A percentile compares a stretch with the other conserved stretches of the same genome.
Conservation (phyloP, 2,888 invertebrate genomes). For the Caenorhabditis zanzibari region DNA sequence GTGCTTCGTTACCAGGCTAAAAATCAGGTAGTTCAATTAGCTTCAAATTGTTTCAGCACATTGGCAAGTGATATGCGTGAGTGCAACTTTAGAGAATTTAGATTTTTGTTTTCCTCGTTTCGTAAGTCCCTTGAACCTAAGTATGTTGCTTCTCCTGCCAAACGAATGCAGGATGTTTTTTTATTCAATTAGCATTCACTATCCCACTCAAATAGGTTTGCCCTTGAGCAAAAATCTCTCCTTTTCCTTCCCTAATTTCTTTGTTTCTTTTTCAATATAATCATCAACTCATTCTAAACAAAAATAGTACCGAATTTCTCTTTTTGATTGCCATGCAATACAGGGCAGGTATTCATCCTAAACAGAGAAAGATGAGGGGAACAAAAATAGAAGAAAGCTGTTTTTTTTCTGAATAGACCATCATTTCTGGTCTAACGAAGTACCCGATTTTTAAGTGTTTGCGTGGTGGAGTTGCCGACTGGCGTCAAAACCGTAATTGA, state of each 20-base stretch:
- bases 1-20: conserved; percentile 3
- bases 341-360: too few species aligned
- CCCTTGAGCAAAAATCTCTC: conserved; percentile 57
- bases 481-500: conserved; percentile 60
- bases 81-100: too few species aligned
- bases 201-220: conserved; percentile 45
- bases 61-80: too few species aligned
- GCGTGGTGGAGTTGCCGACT: conserved; percentile 36
- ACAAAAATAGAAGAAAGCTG: conserved; percentile 19
- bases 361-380: not conserved
- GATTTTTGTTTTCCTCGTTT: not conserved
- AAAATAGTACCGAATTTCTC: not conserved
- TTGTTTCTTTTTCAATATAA: not conserved
- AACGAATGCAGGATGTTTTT: conserved; percentile 20
- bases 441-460: conserved; percentile 60
- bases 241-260: conserved; percentile 30
- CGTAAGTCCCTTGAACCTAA: too few species aligned
- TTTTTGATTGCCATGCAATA: not conserved
- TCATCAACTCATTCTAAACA: not conserved
- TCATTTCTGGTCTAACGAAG: conserved; percentile 45
- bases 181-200: conserved; percentile 46
- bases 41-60: too few species aligned
- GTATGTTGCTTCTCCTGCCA: not conserved
- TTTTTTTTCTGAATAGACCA: conserved; percentile 18
- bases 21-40: not conserved